A percentile compares a stretch with the other conserved stretches of the same genome.
Conservation (phyloP, 2,888 invertebrate species). For the Cephus spinipes region DNA sequence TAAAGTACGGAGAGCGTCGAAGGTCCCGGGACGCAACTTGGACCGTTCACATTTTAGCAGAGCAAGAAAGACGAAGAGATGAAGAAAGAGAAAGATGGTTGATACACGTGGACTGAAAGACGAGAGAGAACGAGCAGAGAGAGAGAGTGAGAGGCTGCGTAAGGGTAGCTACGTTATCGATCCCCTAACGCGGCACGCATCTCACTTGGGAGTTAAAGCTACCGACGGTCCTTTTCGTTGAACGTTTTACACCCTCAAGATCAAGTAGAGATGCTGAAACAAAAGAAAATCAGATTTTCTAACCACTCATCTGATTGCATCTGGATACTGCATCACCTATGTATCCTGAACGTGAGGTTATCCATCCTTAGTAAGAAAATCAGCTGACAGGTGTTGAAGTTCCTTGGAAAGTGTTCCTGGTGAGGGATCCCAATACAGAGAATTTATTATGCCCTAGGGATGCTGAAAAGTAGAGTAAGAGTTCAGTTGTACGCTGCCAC, state of each 20-base stretch:
- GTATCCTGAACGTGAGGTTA: background rate
- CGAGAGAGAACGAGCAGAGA: background rate
- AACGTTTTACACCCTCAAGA: background rate
- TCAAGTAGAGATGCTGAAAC: background rate
- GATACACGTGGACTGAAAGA: background rate
- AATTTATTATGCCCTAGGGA: background rate
- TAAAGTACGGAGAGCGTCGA: background rate
- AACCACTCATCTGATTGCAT: background rate
- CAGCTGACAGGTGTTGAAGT: background rate
- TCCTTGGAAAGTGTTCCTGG: background rate
- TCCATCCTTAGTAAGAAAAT: background rate
- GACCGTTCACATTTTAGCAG: background rate
- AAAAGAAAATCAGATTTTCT: background rate
- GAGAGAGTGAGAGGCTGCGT: slow-evolving; percentile 25
- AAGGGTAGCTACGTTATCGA: slow-evolving; percentile 32
- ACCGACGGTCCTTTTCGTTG: slow-evolving; percentile 6
- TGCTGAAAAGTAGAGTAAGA: background rate
- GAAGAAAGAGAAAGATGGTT: slow-evolving; percentile 12
- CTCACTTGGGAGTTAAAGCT: slow-evolving; percentile 22
- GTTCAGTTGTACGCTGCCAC: background rate
- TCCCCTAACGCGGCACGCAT: slow-evolving; percentile 30
- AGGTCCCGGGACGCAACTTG: slow-evolving; percentile 23
- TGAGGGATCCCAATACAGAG: background rate
- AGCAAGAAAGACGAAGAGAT: background rate
- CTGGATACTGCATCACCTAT: background rate